Evolutionary conservation across 2,113 vertebrate species (phyloP), one percentile per base, ranked within the genome.

Genomic region (Phocoena sinus): DNA sequence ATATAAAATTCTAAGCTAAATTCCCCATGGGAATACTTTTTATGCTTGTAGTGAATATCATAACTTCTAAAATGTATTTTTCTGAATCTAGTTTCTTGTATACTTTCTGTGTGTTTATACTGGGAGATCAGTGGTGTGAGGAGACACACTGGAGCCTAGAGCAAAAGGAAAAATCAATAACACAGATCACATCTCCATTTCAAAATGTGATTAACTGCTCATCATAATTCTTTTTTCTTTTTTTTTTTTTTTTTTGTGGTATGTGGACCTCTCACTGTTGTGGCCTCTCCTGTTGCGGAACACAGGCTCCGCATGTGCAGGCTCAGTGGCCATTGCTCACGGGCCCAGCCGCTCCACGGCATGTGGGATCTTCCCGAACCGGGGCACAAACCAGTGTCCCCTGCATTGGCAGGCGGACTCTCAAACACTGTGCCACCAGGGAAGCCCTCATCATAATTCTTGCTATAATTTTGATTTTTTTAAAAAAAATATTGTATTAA

Each of bases 91-190:
- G 62, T 62, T 20, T 28, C 10, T 92, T 71, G 17, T 6, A 65
- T 38, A 83, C 87, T 95, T 71, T 67, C 1, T 56, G 14, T 74
- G 9, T 80, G 5, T 94, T 96, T 94, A 3, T 87, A 60, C 50
- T 86, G 26, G 13, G 1, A 94, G 26, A 74, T 80, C 1, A 84
- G 2, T 86, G 53, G 47, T 67, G 1, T 58, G 21, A 53, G 8
- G 9, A 76, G 28, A 38, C 31, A 58, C 50, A 74, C 5, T 47
- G 21, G 5, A 79, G 5, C 14, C 3, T 25, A 38, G 8, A 7
- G 18, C 1, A 73, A 77, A 82, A 82, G 10, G 5, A 76, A 87
- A 85, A 62, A 44, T 74, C 23, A 74, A 3, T 50, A 56, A 82
- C 28, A 20, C 14, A 25, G 20, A 80, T 63, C 0, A 13, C 25